These are phyloP conservation scores for Drosophila pandora DNA, from an alignment of 1,140 invertebrate species.

Conservation along the genomic window DNA sequence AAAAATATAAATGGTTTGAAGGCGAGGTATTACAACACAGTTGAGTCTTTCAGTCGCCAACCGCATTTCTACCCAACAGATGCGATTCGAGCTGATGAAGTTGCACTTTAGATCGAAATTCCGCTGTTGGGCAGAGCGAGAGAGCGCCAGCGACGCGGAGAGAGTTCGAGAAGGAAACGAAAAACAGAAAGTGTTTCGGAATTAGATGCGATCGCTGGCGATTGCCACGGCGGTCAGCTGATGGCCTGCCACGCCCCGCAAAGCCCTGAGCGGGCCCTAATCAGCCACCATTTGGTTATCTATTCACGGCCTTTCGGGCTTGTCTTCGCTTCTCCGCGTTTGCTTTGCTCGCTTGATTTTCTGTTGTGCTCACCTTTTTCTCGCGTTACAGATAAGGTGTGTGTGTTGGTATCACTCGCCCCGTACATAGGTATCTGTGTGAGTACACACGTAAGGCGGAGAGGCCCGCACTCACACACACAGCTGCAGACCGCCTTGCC, in stretches of 20 bases:
- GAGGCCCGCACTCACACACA: constrained; percentile 39
- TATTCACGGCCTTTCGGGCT: constrained; percentile 8
- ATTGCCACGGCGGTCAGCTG: constrained; percentile 21
- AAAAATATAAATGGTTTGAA: no score
- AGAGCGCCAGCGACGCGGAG: constrained; percentile 7
- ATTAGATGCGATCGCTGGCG: constrained; percentile 1
- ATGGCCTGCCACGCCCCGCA: constrained; percentile 26
- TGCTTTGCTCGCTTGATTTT: constrained; percentile 65
- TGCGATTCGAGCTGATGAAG: background rate
- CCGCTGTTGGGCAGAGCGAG: constrained; percentile 11
- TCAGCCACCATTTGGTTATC: constrained; percentile 25
- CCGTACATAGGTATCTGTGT: background rate
- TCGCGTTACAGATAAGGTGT: constrained; percentile 37
- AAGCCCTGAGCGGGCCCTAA: constrained; percentile 15
- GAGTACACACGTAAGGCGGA: constrained; percentile 23
- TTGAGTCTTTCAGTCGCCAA: no score
- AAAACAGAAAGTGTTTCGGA: constrained; percentile 25
- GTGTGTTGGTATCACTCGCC: constrained; percentile 14
- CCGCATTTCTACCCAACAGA: no score
- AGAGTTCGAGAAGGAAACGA: constrained; percentile 28
- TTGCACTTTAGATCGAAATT: constrained; percentile 14
- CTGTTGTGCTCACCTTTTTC: constrained; percentile 80
- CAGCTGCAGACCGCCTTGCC: constrained; percentile 44
- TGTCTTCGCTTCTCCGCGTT: constrained; percentile 20
- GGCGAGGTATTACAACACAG: background rate